These are phyloP conservation scores for Ethmia dodecea DNA, from an alignment of 2,888 invertebrate genomes.

Conservation along the genomic window DNA sequence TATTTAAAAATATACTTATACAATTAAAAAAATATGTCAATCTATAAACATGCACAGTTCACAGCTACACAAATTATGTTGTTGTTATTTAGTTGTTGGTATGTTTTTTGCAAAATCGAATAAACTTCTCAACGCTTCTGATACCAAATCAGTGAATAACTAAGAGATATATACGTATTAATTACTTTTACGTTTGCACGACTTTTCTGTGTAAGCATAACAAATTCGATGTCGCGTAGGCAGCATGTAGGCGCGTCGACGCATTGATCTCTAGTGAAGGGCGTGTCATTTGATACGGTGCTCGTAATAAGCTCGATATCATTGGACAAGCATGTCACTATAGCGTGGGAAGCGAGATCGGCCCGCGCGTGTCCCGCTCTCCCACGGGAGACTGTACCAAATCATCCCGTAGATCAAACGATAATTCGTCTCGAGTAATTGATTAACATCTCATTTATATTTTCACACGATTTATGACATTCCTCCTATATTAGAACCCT, in stretches of 20 bases:
- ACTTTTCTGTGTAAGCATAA: not conserved
- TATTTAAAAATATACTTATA: too few relatives aligned
- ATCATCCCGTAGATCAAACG: slow-evolving; percentile 28
- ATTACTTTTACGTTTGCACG: too few relatives aligned
- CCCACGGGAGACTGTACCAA: slow-evolving; percentile 34
- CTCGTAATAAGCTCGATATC: slow-evolving; percentile 35
- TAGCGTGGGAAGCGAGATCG: slow-evolving; percentile 39
- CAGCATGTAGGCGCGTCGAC: not conserved
- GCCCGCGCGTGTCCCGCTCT: slow-evolving; percentile 34
- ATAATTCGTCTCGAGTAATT: slow-evolving; percentile 34
- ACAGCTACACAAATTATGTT: too few relatives aligned
- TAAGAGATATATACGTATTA: too few relatives aligned
- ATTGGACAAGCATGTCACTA: slow-evolving; percentile 27
- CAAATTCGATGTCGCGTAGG: too few relatives aligned
- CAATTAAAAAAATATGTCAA: too few relatives aligned
- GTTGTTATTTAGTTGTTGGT: too few relatives aligned
- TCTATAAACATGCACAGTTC: too few relatives aligned
- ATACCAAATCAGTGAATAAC: too few relatives aligned
- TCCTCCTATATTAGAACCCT: slow-evolving; percentile 3
- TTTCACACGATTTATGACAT: slow-evolving; percentile 26
- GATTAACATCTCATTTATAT: slow-evolving; percentile 35
- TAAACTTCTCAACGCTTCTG: too few relatives aligned
- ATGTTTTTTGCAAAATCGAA: too few relatives aligned
- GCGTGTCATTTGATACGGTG: slow-evolving; percentile 57
- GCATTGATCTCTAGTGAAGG: slow-evolving; percentile 21